Percentiles rank a stretch among this genome's conserved stretches.
phyloP scores from a whole-genome alignment of 2,797 vertebrate species.

The Phataginus tetradactyla region DNA sequence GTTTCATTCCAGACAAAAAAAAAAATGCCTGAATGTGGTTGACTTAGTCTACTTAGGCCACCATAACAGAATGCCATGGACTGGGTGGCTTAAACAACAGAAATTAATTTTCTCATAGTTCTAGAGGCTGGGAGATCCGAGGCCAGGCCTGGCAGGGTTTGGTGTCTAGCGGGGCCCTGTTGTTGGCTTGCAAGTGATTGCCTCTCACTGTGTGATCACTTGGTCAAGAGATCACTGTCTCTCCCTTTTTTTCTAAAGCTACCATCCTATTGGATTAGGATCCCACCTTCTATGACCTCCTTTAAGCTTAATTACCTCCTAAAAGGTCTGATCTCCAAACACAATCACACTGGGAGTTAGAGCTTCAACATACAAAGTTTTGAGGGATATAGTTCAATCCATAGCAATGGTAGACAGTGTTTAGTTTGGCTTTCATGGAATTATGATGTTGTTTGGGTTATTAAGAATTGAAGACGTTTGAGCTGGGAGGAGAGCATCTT shows the following conservation, averaged over 20 bases:
- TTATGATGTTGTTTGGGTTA: neutral
- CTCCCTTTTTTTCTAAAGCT: neutral
- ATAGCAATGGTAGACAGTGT: neutral
- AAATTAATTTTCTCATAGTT: neutral
- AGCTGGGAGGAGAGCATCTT: neutral
- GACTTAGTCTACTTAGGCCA: neutral
- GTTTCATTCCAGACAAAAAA: neutral
- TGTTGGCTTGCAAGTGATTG: neutral
- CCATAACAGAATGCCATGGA: neutral
- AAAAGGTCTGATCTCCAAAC: neutral
- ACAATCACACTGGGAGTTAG: neutral
- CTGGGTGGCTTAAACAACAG: neutral
- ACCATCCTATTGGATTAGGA: neutral
- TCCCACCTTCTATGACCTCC: neutral
- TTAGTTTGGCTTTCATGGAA: slow-evolving; percentile 8
- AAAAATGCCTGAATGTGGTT: neutral
- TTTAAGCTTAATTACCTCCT: neutral
- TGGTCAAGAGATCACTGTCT: neutral
- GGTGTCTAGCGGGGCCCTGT: neutral
- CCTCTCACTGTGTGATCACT: neutral
- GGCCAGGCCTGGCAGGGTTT: neutral
- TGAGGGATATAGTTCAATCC: neutral
- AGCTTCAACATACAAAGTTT: neutral
- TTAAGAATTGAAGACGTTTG: neutral
- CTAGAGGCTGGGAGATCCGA: neutral